Conservation (phyloP, 2,113 vertebrate genomes). For the Sardina pilchardus region DNA sequence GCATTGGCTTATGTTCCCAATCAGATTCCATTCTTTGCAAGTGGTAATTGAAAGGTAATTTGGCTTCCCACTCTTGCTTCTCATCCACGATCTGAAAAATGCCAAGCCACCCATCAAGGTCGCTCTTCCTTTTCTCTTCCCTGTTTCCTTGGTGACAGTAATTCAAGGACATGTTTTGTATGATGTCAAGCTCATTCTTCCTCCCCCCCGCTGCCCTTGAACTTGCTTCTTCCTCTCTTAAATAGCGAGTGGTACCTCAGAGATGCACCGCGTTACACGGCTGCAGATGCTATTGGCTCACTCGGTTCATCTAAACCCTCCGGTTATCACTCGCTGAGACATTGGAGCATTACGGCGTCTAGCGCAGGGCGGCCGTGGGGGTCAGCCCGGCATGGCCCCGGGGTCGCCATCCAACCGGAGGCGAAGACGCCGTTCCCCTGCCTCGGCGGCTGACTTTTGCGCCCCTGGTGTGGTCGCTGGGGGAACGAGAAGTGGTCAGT, state of each 20-base stretch:
- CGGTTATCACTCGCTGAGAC: background rate
- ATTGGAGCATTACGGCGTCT: background rate
- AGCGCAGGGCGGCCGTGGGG: background rate
- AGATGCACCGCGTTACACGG: background rate
- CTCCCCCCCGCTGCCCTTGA: background rate
- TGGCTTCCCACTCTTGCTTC: background rate
- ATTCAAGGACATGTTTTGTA: slow-evolving; percentile 41
- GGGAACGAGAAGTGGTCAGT: background rate
- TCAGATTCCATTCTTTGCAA: background rate
- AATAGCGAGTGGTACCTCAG: background rate
- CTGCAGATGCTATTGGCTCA: background rate
- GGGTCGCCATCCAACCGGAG: background rate
- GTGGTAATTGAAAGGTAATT: slow-evolving; percentile 3
- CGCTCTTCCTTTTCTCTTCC: background rate
- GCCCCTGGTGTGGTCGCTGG: background rate
- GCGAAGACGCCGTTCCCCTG: background rate
- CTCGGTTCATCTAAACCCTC: background rate
- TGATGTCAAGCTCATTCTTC: slow-evolving; percentile 9
- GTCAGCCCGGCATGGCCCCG: background rate
- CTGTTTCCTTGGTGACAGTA: slow-evolving; percentile 36
- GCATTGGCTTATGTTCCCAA: background rate
- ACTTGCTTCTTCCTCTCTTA: background rate
- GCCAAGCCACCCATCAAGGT: background rate
- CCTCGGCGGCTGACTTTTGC: background rate
- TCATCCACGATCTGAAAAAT: background rate